These are phyloP conservation scores for Trichopoda pennipes DNA, from an alignment of 2,888 invertebrate species.

Conservation along the genomic window DNA sequence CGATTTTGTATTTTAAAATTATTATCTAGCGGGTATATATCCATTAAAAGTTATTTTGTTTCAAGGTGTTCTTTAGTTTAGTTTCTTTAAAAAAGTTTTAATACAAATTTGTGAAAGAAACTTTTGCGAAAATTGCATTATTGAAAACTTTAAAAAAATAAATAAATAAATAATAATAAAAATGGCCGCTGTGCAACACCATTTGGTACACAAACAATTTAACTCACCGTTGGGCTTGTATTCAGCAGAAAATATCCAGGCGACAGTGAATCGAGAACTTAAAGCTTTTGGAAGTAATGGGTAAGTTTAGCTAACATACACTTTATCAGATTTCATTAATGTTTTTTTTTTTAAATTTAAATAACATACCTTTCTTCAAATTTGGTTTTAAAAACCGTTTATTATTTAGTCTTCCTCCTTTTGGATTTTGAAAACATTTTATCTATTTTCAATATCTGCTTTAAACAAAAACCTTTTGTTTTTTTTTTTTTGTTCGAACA, in stretches of 20 bases:
- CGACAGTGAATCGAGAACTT: slow-evolving; percentile 89
- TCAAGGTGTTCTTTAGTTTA: not conserved
- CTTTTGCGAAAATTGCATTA: too few relatives aligned
- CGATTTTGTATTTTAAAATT: slow-evolving; percentile 33
- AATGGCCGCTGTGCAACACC: slow-evolving; percentile 87
- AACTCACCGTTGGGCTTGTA: slow-evolving; percentile 93
- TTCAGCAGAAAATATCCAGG: slow-evolving; percentile 90
- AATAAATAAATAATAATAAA: slow-evolving; percentile 72
- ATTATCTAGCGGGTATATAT: not conserved
- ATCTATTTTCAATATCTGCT: not conserved
- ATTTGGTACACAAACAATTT: slow-evolving; percentile 93
- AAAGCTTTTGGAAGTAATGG: slow-evolving; percentile 90
- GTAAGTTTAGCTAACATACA: slow-evolving; percentile 82
- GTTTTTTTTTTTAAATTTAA: too few relatives aligned
- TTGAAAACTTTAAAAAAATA: too few relatives aligned
- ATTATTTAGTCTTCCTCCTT: too few relatives aligned
- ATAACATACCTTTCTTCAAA: too few relatives aligned
- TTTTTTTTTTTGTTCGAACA: not conserved
- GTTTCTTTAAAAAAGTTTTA: too few relatives aligned
- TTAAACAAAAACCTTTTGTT: not conserved
- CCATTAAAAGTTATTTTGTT: slow-evolving; percentile 8
- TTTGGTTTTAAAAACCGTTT: too few relatives aligned
- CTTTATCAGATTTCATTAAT: too few relatives aligned
- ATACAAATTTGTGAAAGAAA: too few relatives aligned
- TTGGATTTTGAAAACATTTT: too few relatives aligned